phyloP scores from a whole-genome alignment of 2,113 vertebrate species.

The Leuciscus idus region DNA sequence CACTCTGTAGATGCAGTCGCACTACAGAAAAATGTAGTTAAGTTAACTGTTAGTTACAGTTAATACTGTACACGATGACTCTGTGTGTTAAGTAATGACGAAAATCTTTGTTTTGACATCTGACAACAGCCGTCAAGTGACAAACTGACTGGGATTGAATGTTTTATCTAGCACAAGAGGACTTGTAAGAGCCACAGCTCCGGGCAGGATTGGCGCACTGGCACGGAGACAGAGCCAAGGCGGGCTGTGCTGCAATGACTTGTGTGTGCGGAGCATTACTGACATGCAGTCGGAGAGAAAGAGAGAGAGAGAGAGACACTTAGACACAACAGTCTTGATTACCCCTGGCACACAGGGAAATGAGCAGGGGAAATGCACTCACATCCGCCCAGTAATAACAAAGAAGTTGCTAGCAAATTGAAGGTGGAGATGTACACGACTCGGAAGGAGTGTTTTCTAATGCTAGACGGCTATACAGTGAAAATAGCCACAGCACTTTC shows the following conservation, averaged over 20 bases:
- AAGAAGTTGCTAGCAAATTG: constrained; percentile 17
- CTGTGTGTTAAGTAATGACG: background rate
- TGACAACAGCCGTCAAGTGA: constrained; percentile 1
- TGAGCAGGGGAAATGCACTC: constrained; percentile 33
- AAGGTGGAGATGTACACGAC: constrained; percentile 26
- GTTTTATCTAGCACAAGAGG: background rate
- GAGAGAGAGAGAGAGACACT: constrained; percentile 1
- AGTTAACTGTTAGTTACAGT: background rate
- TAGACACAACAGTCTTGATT: constrained; percentile 40
- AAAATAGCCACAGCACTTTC: background rate
- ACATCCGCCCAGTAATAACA: constrained; percentile 36
- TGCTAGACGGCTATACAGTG: background rate
- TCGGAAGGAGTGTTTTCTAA: background rate
- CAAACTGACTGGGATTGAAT: background rate
- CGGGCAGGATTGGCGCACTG: background rate
- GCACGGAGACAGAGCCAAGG: background rate
- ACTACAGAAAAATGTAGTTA: background rate
- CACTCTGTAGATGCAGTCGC: background rate
- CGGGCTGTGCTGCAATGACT: background rate
- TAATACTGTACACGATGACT: background rate
- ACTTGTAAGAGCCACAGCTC: background rate
- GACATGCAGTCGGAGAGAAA: background rate
- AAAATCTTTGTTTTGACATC: constrained; percentile 7
- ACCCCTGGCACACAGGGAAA: constrained; percentile 17
- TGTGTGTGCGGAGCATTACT: constrained; percentile 7